Conservation (phyloP, 2,797 vertebrate genomes). For the Malurus leucopterus region DNA sequence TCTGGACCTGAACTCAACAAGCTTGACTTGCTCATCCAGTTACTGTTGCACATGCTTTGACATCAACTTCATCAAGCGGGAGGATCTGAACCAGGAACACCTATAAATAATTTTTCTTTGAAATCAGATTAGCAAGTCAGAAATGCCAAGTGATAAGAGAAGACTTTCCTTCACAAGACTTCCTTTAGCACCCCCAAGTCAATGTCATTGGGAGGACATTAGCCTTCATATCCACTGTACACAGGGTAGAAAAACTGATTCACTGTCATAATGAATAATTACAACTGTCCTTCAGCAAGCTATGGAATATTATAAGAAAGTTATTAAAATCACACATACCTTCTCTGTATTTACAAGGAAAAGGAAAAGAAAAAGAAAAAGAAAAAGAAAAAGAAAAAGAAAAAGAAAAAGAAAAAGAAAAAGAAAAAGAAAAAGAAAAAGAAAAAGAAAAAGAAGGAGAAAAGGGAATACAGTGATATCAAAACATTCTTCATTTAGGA, state of each 20-base stretch:
- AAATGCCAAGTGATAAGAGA: conserved; percentile 23
- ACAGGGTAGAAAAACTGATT: background rate
- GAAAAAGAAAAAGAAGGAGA: background rate
- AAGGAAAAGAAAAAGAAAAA: background rate
- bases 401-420: background rate
- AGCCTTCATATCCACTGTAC: background rate
- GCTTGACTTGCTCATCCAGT: conserved; percentile 50
- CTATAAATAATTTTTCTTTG: conserved; percentile 31
- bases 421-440: background rate
- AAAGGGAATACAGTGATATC: background rate
- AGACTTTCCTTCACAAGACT: background rate
- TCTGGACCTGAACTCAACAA: conserved; percentile 23
- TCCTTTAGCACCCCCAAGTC: background rate
- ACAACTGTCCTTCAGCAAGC: background rate
- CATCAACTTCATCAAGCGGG: conserved; percentile 11
- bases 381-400: background rate
- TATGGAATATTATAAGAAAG: background rate
- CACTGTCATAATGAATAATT: background rate
- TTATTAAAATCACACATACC: background rate
- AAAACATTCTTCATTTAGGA: background rate
- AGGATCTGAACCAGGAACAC: conserved; percentile 57
- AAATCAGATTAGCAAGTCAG: conserved; percentile 44
- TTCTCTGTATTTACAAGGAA: background rate
- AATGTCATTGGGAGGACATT: background rate
- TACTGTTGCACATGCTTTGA: background rate